phyloP scores from a whole-genome alignment of 2,888 invertebrate species.

The Cerastis rubricosa region DNA sequence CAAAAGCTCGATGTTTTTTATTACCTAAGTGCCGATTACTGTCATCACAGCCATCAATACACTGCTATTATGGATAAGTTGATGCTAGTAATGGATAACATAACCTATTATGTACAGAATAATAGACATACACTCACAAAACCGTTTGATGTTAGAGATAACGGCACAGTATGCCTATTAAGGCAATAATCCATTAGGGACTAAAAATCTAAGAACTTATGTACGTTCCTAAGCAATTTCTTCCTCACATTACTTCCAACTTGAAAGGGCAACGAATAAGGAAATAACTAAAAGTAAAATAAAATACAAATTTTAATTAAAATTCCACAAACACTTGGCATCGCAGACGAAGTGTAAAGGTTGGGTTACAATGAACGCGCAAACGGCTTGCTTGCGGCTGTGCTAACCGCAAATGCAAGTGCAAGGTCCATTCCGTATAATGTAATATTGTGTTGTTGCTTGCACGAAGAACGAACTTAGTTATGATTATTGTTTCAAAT shows the following conservation, averaged over 20 bases:
- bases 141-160: conserved; percentile 3
- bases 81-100: neutral
- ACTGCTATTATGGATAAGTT: conserved; percentile 3
- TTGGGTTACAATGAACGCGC: conserved; percentile 28
- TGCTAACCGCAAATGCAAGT: conserved; percentile 33
- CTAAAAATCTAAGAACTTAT: conserved; percentile 23
- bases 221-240: conserved; percentile 26
- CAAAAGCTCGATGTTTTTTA: conserved; percentile 7
- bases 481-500: conserved; percentile 6
- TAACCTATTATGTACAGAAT: conserved; percentile 14
- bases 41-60: conserved; percentile 18
- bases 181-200: neutral
- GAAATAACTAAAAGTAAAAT: conserved; percentile 48
- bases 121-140: neutral
- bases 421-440: conserved; percentile 21
- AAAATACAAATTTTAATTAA: conserved; percentile 57
- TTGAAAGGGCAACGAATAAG: conserved; percentile 46
- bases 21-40: neutral
- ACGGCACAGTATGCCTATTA: neutral
- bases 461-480: neutral
- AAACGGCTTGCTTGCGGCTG: neutral
- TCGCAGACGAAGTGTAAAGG: conserved; percentile 28
- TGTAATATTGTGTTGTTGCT: neutral
- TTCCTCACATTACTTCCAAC: conserved; percentile 32
- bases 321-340: conserved; percentile 51